These are phyloP conservation scores for Fratercula arctica DNA, from an alignment of 2,797 vertebrate genomes.

Conservation along the genomic window DNA sequence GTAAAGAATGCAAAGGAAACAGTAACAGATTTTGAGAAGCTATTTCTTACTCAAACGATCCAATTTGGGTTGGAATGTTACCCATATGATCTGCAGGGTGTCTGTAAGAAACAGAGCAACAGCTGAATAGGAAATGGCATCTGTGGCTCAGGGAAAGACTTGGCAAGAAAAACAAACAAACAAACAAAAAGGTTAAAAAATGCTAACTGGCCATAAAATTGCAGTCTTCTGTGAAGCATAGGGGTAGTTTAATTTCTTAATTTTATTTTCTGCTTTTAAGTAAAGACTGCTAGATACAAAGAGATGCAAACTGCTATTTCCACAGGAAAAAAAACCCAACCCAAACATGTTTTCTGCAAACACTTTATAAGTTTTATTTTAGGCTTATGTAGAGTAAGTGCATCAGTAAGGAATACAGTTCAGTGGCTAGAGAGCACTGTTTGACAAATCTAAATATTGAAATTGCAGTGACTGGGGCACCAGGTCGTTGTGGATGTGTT, in stretches of 20 bases:
- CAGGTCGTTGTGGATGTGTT: background rate
- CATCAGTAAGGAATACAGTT: background rate
- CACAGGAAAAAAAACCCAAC: background rate
- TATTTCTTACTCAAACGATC: slow-evolving; percentile 44
- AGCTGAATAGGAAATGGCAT: slow-evolving; percentile 65
- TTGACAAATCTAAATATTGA: background rate
- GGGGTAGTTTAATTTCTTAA: slow-evolving; percentile 14
- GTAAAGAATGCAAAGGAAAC: slow-evolving; percentile 7
- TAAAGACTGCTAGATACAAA: background rate
- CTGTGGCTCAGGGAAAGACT: slow-evolving; percentile 52
- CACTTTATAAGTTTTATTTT: background rate
- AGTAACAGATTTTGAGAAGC: slow-evolving; percentile 47
- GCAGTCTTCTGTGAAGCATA: slow-evolving; percentile 12
- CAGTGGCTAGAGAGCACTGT: background rate
- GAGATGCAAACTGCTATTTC: background rate
- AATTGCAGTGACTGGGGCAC: background rate
- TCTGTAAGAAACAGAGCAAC: slow-evolving; percentile 59
- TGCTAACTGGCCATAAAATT: slow-evolving; percentile 56
- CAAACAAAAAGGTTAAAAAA: slow-evolving; percentile 54
- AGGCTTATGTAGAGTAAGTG: background rate
- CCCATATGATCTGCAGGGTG: slow-evolving; percentile 44
- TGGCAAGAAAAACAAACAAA: slow-evolving; percentile 65
- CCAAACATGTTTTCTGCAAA: background rate
- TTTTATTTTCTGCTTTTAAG: slow-evolving; percentile 51
- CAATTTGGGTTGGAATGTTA: slow-evolving; percentile 49